A percentile compares a stretch with the other conserved stretches of the same genome.
These are phyloP conservation scores for Papilio dardanus DNA, from an alignment of 1,140 invertebrate species.

Conservation along the genomic window DNA sequence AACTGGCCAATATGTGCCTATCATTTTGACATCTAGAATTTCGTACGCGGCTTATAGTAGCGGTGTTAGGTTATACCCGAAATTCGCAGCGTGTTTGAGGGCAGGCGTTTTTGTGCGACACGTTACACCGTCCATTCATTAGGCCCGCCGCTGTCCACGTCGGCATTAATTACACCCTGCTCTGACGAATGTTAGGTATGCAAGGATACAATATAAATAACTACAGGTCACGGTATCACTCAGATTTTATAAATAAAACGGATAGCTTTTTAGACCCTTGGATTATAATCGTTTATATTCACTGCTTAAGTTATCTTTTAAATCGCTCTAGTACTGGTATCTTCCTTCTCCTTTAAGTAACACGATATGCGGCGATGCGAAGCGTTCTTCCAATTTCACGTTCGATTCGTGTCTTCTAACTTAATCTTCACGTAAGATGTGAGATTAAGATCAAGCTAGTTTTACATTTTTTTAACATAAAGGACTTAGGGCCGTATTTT, in stretches of 20 bases:
- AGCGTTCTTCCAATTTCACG: neutral
- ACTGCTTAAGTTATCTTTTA: neutral
- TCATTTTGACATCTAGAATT: slow-evolving; percentile 78
- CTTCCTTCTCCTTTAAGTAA: neutral
- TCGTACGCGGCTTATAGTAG: slow-evolving; percentile 54
- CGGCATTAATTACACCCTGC: slow-evolving; percentile 67
- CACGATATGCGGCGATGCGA: neutral
- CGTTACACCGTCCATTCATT: slow-evolving; percentile 69
- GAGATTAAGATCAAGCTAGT: neutral
- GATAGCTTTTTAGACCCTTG: neutral
- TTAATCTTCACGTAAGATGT: neutral
- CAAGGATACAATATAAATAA: slow-evolving; percentile 39
- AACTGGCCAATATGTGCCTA: slow-evolving; percentile 70
- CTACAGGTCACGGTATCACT: slow-evolving; percentile 21
- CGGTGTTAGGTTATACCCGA: slow-evolving; percentile 41
- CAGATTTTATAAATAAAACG: slow-evolving; percentile 10
- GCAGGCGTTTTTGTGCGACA: slow-evolving; percentile 65
- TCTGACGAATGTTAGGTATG: slow-evolving; percentile 50
- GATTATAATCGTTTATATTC: neutral
- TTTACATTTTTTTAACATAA: too few species aligned
- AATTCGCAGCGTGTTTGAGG: slow-evolving; percentile 55
- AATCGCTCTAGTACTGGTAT: neutral
- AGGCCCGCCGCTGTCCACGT: slow-evolving; percentile 55
- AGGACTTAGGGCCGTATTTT: too few species aligned
- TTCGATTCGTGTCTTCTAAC: neutral